Conservation (phyloP, 1,140 invertebrate genomes). For the Panonychus citri region DNA sequence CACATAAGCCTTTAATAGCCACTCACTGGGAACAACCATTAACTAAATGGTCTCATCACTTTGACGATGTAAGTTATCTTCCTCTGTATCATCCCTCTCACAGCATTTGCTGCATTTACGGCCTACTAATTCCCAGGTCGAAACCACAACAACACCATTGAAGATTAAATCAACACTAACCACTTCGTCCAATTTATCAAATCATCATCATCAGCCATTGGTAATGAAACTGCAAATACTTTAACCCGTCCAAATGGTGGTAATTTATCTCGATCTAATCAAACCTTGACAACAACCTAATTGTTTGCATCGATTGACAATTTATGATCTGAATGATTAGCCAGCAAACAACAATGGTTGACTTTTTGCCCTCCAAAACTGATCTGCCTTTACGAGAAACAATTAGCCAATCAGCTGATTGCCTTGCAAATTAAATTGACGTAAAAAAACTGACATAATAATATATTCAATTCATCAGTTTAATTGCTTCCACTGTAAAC, state of each 20-base stretch:
- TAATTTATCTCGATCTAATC: not conserved
- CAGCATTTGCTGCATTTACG: constrained; percentile 36
- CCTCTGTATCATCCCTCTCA: constrained; percentile 47
- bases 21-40: constrained; percentile 49
- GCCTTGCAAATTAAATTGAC: too few relatives aligned
- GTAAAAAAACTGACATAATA: too few relatives aligned
- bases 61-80: constrained; percentile 55
- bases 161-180: not conserved
- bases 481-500: too few relatives aligned
- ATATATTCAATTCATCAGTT: too few relatives aligned
- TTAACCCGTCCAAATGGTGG: not conserved
- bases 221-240: not conserved
- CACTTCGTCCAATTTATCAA: not conserved
- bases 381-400: too few relatives aligned
- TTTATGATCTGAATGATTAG: too few relatives aligned
- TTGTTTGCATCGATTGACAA: too few relatives aligned
- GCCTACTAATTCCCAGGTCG: constrained; percentile 34
- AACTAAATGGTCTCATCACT: constrained; percentile 39
- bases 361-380: too few relatives aligned
- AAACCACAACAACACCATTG: not conserved
- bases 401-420: too few relatives aligned
- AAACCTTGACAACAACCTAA: too few relatives aligned
- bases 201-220: not conserved
- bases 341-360: too few relatives aligned
- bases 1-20: too few relatives aligned